These are phyloP conservation scores for Apodemus agrarius DNA, from an alignment of 2,797 vertebrate genomes.

Conservation along the genomic window DNA sequence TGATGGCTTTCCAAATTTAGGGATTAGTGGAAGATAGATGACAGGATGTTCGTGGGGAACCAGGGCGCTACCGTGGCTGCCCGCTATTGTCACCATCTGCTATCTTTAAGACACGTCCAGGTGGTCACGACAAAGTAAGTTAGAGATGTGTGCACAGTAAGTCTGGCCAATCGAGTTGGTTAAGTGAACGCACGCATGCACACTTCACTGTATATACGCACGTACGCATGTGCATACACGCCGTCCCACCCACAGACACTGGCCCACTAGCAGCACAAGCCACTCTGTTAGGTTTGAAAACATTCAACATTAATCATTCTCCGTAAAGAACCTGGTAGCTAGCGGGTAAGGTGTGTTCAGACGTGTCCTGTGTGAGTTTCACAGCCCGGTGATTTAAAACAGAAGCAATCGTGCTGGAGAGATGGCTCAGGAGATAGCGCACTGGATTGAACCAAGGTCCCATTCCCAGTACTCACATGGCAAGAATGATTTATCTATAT, in stretches of 20 bases:
- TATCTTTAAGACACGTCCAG: conserved; percentile 22
- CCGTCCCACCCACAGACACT: not conserved
- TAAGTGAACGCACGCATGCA: not conserved
- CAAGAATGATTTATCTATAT: not conserved
- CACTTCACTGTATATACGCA: not conserved
- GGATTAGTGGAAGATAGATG: not conserved
- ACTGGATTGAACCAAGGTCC: not conserved
- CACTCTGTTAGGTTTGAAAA: not conserved
- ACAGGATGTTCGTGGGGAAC: not conserved
- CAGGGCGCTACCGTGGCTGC: not conserved
- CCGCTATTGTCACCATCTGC: conserved; percentile 38
- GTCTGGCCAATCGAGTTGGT: not conserved
- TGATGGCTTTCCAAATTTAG: conserved; percentile 32
- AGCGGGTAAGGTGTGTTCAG: not conserved
- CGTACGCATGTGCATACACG: too few species aligned
- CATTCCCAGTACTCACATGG: not conserved
- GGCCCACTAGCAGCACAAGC: not conserved
- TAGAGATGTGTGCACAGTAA: not conserved
- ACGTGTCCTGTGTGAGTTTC: not conserved
- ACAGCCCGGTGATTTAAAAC: not conserved
- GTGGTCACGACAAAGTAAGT: not conserved
- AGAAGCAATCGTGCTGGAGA: not conserved
- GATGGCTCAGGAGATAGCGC: not conserved
- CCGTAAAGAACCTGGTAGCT: not conserved
- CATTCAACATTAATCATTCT: not conserved